Evolutionary conservation across 1,140 invertebrate species (phyloP).

Genomic region (Eufriesea mexicana): DNA sequence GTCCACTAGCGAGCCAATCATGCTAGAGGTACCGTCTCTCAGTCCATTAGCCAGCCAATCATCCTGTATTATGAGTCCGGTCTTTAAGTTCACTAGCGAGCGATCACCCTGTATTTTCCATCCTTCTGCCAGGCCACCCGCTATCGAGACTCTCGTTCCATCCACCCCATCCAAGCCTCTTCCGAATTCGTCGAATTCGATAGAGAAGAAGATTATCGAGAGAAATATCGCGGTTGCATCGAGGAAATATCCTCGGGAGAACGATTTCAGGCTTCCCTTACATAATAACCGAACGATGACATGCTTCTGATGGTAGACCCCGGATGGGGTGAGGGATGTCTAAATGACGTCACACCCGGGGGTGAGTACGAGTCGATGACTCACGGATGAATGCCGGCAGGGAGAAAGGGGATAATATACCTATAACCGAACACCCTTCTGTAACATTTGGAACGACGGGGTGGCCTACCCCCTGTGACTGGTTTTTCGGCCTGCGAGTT

Average conservation of each 20-base stretch:
- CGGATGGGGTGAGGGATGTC: neutral
- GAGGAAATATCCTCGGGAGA: constrained; percentile 18
- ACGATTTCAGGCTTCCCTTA: constrained; percentile 49
- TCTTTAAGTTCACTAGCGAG: too few species aligned
- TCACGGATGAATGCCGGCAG: constrained; percentile 64
- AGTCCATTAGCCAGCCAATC: too few species aligned
- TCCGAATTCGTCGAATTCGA: neutral
- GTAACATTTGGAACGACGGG: constrained; percentile 51
- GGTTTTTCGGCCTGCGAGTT: neutral
- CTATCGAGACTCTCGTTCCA: neutral
- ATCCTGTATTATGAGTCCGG: too few species aligned
- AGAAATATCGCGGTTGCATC: neutral
- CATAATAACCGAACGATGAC: constrained; percentile 71
- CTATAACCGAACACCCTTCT: constrained; percentile 65
- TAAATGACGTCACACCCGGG: constrained; percentile 72
- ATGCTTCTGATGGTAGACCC: constrained; percentile 55
- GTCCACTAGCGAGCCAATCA: too few species aligned
- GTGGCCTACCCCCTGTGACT: too few species aligned
- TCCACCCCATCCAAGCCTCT: too few species aligned
- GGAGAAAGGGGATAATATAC: constrained; percentile 43
- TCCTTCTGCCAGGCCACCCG: too few species aligned
- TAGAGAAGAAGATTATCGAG: constrained; percentile 11
- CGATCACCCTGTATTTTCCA: too few species aligned
- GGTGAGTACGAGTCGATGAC: constrained; percentile 70
- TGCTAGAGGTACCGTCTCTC: too few species aligned